Percentiles rank a stretch among this genome's conserved stretches.
phyloP scores from a whole-genome alignment of 2,797 vertebrate genomes.

The Urocyon cinereoargenteus region DNA sequence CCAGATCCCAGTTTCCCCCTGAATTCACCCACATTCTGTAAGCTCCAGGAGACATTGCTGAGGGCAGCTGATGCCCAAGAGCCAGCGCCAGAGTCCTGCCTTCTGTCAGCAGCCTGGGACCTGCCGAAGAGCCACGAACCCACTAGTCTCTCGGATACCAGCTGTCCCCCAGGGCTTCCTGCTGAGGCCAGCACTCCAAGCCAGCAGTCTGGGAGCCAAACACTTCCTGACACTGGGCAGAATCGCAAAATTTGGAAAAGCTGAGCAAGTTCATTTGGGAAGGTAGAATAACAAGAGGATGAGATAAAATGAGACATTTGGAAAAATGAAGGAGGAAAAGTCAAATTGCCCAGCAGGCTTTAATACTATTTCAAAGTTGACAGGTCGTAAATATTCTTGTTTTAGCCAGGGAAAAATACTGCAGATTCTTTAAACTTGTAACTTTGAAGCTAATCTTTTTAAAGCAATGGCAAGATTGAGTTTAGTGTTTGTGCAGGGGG shows the following conservation, averaged over 20 bases:
- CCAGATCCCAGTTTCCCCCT: neutral
- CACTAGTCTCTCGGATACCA: neutral
- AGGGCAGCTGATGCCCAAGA: neutral
- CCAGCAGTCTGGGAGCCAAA: neutral
- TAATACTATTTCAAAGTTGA: neutral
- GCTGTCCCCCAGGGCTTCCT: conserved; percentile 28
- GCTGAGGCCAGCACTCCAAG: neutral
- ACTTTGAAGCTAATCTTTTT: conserved; percentile 21
- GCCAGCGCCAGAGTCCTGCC: conserved; percentile 36
- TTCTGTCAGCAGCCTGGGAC: neutral
- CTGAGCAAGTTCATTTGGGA: neutral
- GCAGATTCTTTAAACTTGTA: conserved; percentile 44
- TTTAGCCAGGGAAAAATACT: conserved; percentile 35
- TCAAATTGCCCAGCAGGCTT: neutral
- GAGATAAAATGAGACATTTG: conserved; percentile 7
- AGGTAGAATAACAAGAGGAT: neutral
- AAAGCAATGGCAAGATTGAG: neutral
- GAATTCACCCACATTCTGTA: neutral
- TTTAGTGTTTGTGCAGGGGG: neutral
- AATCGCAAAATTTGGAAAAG: neutral
- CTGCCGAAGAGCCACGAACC: neutral
- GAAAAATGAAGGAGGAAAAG: neutral
- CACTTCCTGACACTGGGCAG: neutral
- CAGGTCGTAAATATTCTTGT: neutral
- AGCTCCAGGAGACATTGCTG: neutral